Evolutionary conservation across 2,113 vertebrate genomes (phyloP).

Genomic region (Suricata suricatta): DNA sequence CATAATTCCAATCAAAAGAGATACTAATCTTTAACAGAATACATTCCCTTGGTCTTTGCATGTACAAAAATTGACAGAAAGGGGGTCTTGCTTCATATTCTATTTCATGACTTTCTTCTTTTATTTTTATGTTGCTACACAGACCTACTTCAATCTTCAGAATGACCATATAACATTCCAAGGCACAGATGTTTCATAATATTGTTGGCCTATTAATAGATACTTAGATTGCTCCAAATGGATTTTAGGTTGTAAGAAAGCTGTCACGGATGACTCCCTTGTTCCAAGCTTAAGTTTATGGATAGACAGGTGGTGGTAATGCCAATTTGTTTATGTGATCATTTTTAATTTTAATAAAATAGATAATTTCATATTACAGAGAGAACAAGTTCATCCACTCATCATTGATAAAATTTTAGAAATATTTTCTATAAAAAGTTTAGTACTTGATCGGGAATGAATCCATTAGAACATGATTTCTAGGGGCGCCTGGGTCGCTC

Average conservation of each 20-base stretch:
- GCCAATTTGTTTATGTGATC: background rate
- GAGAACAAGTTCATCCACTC: constrained; percentile 71
- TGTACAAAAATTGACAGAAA: background rate
- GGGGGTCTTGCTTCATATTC: background rate
- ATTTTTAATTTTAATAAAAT: constrained; percentile 80
- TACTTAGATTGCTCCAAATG: background rate
- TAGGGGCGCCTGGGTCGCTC: no score
- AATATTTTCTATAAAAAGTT: constrained; percentile 78
- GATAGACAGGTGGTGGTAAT: background rate
- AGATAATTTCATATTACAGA: constrained; percentile 77
- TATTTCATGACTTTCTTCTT: background rate
- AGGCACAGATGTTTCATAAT: constrained; percentile 11
- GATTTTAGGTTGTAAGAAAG: background rate
- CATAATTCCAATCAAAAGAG: background rate
- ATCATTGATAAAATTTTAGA: constrained; percentile 75
- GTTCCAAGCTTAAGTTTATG: background rate
- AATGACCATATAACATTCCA: background rate
- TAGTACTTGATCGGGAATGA: constrained; percentile 65
- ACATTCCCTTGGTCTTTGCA: background rate
- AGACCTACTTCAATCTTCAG: background rate
- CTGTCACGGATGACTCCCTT: background rate
- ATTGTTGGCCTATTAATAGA: background rate
- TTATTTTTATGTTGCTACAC: background rate
- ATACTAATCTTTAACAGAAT: background rate
- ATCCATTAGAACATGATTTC: constrained; percentile 61